These are phyloP conservation scores for Zelleria hepariella DNA, from an alignment of 2,888 invertebrate genomes.

Conservation along the genomic window DNA sequence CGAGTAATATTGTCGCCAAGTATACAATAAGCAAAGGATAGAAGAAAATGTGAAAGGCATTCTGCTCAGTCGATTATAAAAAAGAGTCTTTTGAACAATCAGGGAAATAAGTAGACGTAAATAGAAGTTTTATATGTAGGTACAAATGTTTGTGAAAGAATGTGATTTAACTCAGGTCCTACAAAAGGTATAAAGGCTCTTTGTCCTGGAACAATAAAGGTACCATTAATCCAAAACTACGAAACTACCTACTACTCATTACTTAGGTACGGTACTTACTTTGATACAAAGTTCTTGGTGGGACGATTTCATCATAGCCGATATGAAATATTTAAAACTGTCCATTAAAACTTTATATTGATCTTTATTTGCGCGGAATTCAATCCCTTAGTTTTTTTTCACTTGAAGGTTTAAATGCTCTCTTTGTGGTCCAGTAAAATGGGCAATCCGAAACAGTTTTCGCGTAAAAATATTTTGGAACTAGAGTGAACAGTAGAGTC, in stretches of 20 bases:
- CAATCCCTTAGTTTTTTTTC: too few species aligned
- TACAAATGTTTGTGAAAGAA: background rate
- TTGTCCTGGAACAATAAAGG: background rate
- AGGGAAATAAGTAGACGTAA: background rate
- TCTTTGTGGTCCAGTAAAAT: too few species aligned
- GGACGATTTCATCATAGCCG: too few species aligned
- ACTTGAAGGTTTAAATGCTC: too few species aligned
- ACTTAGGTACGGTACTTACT: background rate
- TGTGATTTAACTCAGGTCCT: background rate
- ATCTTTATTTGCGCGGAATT: too few species aligned
- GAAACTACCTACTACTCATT: too few species aligned
- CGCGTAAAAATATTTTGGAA: too few species aligned
- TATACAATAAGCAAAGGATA: constrained; percentile 5
- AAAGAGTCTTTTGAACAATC: constrained; percentile 11
- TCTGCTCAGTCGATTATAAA: constrained; percentile 9
- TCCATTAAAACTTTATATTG: too few species aligned
- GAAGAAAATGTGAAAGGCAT: background rate
- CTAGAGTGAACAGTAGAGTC: too few species aligned
- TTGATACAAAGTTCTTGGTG: background rate
- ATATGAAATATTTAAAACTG: too few species aligned
- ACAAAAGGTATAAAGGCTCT: background rate
- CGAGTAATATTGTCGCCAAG: background rate
- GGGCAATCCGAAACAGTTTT: too few species aligned
- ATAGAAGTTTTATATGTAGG: background rate
- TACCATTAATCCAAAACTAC: background rate